phyloP scores from a whole-genome alignment of 2,888 invertebrate genomes.

The Amaurobius ferox region DNA sequence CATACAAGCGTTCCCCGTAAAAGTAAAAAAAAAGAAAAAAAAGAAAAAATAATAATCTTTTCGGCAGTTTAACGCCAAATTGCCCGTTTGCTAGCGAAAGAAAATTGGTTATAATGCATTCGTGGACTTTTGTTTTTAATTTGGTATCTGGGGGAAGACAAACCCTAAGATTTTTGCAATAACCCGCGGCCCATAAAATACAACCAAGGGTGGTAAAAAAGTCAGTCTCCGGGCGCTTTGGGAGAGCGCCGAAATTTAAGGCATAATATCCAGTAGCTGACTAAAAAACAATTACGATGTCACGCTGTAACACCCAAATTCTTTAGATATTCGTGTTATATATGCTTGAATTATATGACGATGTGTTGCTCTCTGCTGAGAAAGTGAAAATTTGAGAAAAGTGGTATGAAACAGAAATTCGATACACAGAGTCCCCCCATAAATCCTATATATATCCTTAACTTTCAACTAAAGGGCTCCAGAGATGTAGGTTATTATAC shows the following conservation, averaged over 20 bases:
- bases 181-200: constrained; percentile 41
- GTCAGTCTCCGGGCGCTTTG: background rate
- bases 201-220: constrained; percentile 17
- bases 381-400: background rate
- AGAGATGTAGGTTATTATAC: too few relatives aligned
- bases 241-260: constrained; percentile 39
- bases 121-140: constrained; percentile 37
- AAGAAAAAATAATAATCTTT: constrained; percentile 8
- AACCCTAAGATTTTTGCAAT: constrained; percentile 34
- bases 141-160: background rate
- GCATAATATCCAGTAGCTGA: constrained; percentile 56
- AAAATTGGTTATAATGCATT: constrained; percentile 54
- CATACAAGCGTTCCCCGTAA: too few relatives aligned
- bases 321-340: constrained; percentile 25
- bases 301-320: constrained; percentile 39
- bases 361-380: background rate
- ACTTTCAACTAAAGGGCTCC: too few relatives aligned
- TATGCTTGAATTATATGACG: constrained; percentile 12
- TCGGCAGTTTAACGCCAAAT: constrained; percentile 36
- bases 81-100: constrained; percentile 21
- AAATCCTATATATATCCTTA: too few relatives aligned
- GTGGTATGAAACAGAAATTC: background rate
- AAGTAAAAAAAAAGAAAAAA: too few relatives aligned
- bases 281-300: constrained; percentile 67
- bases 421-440: background rate